These are phyloP conservation scores for Drosophila testacea DNA, from an alignment of 2,888 invertebrate species.

Conservation along the genomic window DNA sequence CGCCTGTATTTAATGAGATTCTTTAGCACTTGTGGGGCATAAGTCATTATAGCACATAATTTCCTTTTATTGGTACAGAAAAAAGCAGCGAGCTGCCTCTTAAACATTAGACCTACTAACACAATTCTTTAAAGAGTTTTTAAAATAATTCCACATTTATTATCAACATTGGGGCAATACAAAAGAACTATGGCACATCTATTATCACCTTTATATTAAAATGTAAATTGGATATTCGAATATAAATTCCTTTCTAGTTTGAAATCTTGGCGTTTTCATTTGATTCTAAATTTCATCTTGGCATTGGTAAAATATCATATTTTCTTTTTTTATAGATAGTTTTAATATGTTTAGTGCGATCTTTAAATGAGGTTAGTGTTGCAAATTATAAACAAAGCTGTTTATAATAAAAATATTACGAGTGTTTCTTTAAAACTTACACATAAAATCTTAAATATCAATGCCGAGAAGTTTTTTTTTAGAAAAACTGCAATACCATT, in stretches of 20 bases:
- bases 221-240: not conserved
- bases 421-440: too few relatives aligned
- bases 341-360: too few relatives aligned
- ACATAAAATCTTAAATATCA: too few relatives aligned
- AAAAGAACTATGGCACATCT: not conserved
- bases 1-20: constrained; percentile 2
- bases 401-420: too few relatives aligned
- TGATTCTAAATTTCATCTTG: not conserved
- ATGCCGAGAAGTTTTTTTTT: too few relatives aligned
- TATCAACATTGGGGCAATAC: not conserved
- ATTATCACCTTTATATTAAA: not conserved
- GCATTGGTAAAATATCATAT: too few relatives aligned
- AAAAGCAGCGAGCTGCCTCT: not conserved
- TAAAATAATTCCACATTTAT: too few relatives aligned
- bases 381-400: too few relatives aligned
- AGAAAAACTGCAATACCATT: too few relatives aligned
- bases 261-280: not conserved
- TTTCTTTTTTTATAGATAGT: too few relatives aligned
- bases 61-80: not conserved
- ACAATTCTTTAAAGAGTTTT: not conserved
- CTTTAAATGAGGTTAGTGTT: too few relatives aligned
- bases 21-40: constrained; percentile 27
- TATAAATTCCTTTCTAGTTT: not conserved
- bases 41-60: constrained; percentile 10
- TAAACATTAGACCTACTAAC: not conserved